Conservation (phyloP, 2,113 vertebrate species). For the Dipodomys stephensi region DNA sequence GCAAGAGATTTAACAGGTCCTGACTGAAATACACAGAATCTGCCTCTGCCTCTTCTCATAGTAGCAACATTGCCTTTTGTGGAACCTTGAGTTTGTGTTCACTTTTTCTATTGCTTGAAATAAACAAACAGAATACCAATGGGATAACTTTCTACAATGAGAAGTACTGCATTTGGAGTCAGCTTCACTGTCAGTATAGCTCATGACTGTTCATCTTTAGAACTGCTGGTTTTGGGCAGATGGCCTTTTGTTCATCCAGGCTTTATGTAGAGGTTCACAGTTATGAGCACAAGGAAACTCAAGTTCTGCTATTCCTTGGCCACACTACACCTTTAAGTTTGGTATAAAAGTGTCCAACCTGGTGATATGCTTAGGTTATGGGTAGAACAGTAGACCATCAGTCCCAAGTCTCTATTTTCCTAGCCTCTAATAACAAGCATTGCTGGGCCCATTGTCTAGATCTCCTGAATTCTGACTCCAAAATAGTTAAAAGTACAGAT, state of each 20-base stretch:
- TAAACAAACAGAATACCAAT: neutral
- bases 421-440: neutral
- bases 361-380: neutral
- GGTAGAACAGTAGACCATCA: neutral
- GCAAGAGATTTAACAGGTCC: neutral
- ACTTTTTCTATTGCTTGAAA: neutral
- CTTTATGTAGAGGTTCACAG: neutral
- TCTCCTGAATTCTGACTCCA: too few relatives aligned
- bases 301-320: neutral
- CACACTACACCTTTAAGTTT: neutral
- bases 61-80: neutral
- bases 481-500: too few relatives aligned
- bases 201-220: neutral
- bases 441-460: too few relatives aligned
- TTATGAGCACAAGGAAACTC: neutral
- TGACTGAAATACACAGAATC: neutral
- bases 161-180: neutral
- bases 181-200: neutral
- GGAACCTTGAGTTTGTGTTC: neutral
- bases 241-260: neutral
- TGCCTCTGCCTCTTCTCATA: too few relatives aligned
- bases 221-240: neutral
- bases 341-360: neutral
- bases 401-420: neutral
- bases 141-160: neutral